phyloP scores from a whole-genome alignment of 1,140 invertebrate species.

The Solenopsis fugax region DNA sequence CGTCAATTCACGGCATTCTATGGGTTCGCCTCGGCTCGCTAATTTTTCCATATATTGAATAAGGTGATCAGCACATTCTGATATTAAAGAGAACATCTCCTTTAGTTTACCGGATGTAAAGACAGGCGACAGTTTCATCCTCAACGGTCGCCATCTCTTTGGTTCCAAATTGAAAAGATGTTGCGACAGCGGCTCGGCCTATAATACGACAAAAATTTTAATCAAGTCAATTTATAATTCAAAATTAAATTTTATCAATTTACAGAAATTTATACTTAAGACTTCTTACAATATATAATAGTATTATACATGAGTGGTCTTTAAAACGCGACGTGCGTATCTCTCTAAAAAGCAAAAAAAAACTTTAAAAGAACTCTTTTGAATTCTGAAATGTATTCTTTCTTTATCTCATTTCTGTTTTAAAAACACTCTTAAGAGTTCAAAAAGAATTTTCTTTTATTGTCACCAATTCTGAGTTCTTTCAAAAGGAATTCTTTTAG shows the following conservation, averaged over 20 bases:
- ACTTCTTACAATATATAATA: too few relatives aligned
- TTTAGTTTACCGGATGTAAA: constrained; percentile 74
- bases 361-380: too few relatives aligned
- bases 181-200: constrained; percentile 77
- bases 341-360: too few relatives aligned
- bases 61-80: constrained; percentile 79
- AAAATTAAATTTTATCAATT: not conserved
- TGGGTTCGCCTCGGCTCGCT: constrained; percentile 69
- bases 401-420: too few relatives aligned
- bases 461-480: too few relatives aligned
- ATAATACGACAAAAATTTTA: not conserved
- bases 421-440: too few relatives aligned
- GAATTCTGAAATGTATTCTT: too few relatives aligned
- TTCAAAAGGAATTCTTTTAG: too few relatives aligned
- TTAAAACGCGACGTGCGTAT: too few relatives aligned
- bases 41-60: constrained; percentile 80
- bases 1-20: constrained; percentile 86
- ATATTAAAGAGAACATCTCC: constrained; percentile 81
- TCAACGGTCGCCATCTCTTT: constrained; percentile 86
- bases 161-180: constrained; percentile 82
- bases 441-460: too few relatives aligned
- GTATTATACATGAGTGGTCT: too few relatives aligned
- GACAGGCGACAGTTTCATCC: constrained; percentile 85
- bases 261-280: too few relatives aligned
- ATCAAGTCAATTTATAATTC: not conserved